Percentiles rank a stretch among this genome's conserved stretches.
These are phyloP conservation scores for Calcarius lapponicus DNA, from an alignment of 2,797 vertebrate genomes.

Conservation along the genomic window DNA sequence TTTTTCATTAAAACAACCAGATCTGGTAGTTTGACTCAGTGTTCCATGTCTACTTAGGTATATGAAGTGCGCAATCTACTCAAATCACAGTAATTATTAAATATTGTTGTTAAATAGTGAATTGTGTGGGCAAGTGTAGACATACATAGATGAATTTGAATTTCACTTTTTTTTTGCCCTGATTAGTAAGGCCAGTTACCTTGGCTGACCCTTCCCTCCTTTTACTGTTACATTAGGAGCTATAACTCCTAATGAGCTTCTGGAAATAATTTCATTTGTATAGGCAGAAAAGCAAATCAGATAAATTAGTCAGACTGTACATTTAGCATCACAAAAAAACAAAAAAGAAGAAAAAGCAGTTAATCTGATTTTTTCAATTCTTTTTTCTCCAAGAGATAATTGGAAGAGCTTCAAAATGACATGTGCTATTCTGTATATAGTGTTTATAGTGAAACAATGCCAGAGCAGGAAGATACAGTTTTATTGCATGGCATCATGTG, in stretches of 20 bases:
- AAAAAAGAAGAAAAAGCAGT: background rate
- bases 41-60: rapidly evolving
- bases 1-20: background rate
- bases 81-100: background rate
- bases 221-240: background rate
- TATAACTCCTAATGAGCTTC: background rate
- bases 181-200: background rate
- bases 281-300: slow-evolving; percentile 32
- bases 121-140: background rate
- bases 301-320: background rate
- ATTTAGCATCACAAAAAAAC: background rate
- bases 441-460: background rate
- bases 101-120: background rate
- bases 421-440: background rate
- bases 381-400: background rate
- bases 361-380: background rate
- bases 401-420: background rate
- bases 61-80: background rate
- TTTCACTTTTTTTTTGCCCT: background rate
- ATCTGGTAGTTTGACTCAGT: background rate
- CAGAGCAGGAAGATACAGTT: background rate
- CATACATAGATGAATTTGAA: background rate
- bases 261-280: background rate
- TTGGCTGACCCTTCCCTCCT: background rate
- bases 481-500: background rate